phyloP scores from a whole-genome alignment of 2,113 vertebrate genomes.

The Triplophysa siluroides region DNA sequence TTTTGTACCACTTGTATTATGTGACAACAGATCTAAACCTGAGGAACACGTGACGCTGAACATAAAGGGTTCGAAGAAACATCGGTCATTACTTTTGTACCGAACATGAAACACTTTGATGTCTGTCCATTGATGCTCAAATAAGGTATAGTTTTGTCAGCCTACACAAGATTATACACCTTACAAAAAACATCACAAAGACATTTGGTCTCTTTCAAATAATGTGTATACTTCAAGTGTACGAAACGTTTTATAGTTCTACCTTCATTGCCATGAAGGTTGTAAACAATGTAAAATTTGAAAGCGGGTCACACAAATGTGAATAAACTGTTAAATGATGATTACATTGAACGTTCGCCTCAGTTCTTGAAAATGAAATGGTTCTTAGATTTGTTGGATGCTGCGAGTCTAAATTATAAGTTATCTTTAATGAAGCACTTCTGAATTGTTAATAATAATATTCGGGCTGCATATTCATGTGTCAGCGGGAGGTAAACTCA shows the following conservation, averaged over 20 bases:
- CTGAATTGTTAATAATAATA: conserved; percentile 49
- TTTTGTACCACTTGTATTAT: neutral
- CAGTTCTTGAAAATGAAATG: conserved; percentile 7
- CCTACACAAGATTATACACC: neutral
- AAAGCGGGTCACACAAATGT: conserved; percentile 25
- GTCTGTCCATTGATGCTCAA: neutral
- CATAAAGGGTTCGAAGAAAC: neutral
- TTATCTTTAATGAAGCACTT: conserved; percentile 32
- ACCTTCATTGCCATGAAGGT: neutral
- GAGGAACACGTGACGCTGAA: neutral
- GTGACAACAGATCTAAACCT: neutral
- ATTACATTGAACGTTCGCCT: conserved; percentile 8
- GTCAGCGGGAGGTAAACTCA: conserved; percentile 40
- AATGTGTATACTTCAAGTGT: neutral
- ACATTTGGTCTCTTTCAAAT: neutral
- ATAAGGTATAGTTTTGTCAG: neutral
- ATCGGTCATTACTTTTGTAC: conserved; percentile 5
- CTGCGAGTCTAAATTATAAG: conserved; percentile 29
- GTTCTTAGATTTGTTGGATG: conserved; percentile 36
- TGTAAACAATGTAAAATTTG: conserved; percentile 8
- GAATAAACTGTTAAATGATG: conserved; percentile 7
- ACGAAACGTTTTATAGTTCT: neutral
- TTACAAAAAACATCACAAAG: neutral
- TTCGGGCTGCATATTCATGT: conserved; percentile 47
- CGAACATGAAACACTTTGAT: neutral